phyloP scores from a whole-genome alignment of 1,140 invertebrate genomes.

The Choristoneura fumiferana region DNA sequence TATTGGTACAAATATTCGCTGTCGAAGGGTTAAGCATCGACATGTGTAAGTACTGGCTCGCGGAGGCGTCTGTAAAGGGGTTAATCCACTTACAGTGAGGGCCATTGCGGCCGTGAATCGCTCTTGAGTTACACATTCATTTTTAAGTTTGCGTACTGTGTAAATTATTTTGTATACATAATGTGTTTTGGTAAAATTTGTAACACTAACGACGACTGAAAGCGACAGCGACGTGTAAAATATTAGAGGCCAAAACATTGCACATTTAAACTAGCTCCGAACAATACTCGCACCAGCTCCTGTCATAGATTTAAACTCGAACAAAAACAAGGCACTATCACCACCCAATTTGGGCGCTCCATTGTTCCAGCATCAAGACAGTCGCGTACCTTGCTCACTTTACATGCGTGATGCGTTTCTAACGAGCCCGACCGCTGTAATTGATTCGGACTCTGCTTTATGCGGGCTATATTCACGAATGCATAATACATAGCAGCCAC shows the following conservation, averaged over 20 bases:
- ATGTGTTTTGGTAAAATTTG: too few species aligned
- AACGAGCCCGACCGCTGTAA: slow-evolving; percentile 66
- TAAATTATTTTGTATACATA: slow-evolving; percentile 29
- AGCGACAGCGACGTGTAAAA: background rate
- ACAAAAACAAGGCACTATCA: slow-evolving; percentile 15
- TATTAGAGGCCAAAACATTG: background rate
- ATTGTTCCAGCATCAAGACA: slow-evolving; percentile 67
- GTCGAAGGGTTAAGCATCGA: slow-evolving; percentile 8
- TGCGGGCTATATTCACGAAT: slow-evolving; percentile 73
- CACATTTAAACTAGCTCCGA: slow-evolving; percentile 13
- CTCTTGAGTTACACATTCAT: slow-evolving; percentile 29
- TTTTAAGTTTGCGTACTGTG: slow-evolving; percentile 19
- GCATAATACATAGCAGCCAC: slow-evolving; percentile 65
- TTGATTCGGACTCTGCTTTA: slow-evolving; percentile 72
- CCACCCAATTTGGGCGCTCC: slow-evolving; percentile 65
- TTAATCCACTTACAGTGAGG: slow-evolving; percentile 59
- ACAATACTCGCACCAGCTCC: slow-evolving; percentile 14
- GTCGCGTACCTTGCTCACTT: slow-evolving; percentile 66
- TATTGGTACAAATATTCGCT: background rate
- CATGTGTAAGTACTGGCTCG: slow-evolving; percentile 25
- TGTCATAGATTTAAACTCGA: slow-evolving; percentile 9
- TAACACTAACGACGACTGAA: background rate
- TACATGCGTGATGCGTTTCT: slow-evolving; percentile 76
- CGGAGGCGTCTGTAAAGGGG: slow-evolving; percentile 51
- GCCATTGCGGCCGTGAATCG: slow-evolving; percentile 48